Base-by-base conservation (phyloP, 2,113 vertebrate genomes). In the Gopherus evgoodei region DNA sequence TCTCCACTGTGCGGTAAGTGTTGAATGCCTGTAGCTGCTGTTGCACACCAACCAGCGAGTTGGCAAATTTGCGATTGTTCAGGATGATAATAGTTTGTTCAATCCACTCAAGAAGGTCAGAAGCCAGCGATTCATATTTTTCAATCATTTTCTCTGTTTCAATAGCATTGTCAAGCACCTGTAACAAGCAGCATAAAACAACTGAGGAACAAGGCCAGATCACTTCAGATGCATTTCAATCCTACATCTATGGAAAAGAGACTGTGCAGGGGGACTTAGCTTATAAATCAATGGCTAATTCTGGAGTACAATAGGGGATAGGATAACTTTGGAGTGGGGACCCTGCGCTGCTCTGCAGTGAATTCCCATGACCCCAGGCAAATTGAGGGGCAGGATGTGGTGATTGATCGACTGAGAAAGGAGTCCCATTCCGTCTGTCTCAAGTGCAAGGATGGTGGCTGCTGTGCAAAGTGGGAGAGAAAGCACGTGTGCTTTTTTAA, bases 71-170 rank as follows among this genome's bases (percentile, higher is more conserved):
- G 96, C 99, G 99, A 96, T 99, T 99, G 98, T 99, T 99, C 93
- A 99, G 98, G 97, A 99, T 99, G 96, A 99, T 99, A 97, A 99
- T 99, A 96, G 99, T 99, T 98, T 99, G 99, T 86, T 99, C 99
- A 47, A 99, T 99, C 99, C 99, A 99, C 97, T 99, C 99, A 79
- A 99, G 99, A 76, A 99, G 98, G 96, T 99, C 99, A 0, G 99
- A 99, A 50, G 99, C 99, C 97, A 99, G 98, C 1, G 99, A 99
- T 93, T 99, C 99, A 0, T 99, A 99, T 94, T 99, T 99, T 95
- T 99, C 99, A 3, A 99, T 98, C 99, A 99, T 99, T 94, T 99
- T 99, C 98, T 99, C 99, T 0, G 99, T 99, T 98, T 99, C 99
- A 42, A 99, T 99, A 95, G 99, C 99, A 42, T 99, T 99, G 95